Conservation (phyloP, 2,797 vertebrate genomes). For the Xyrichtys novacula region DNA sequence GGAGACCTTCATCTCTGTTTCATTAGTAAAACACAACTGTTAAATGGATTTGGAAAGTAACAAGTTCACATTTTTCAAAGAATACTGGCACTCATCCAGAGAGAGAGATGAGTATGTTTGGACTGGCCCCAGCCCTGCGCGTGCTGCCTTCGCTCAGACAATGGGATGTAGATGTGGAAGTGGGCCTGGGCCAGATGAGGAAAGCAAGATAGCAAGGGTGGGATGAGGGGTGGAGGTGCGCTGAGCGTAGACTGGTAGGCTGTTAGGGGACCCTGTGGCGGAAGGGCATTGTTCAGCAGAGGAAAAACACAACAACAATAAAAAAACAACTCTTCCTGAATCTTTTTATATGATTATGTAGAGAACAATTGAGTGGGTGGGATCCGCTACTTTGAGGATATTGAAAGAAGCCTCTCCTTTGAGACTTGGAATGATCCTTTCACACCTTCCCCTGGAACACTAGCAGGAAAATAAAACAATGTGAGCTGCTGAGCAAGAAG, state of each 20-base stretch:
- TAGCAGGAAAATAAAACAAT: slow-evolving; percentile 86
- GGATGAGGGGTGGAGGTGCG: slow-evolving; percentile 83
- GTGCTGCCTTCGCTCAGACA: slow-evolving; percentile 85
- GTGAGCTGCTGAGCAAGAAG: slow-evolving; percentile 79
- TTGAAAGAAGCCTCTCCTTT: slow-evolving; percentile 83
- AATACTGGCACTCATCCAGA: slow-evolving; percentile 81
- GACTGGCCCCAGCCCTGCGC: slow-evolving; percentile 82
- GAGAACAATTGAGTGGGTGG: slow-evolving; percentile 85
- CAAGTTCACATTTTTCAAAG: slow-evolving; percentile 75
- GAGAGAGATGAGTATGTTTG: slow-evolving; percentile 83
- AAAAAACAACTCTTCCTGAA: slow-evolving; percentile 85
- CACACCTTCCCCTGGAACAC: slow-evolving; percentile 85
- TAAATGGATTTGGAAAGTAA: slow-evolving; percentile 76
- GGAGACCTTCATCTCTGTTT: slow-evolving; percentile 42
- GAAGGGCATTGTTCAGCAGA: slow-evolving; percentile 87
- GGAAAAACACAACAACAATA: slow-evolving; percentile 89
- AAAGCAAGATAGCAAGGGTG: slow-evolving; percentile 84
- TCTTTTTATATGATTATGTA: slow-evolving; percentile 87
- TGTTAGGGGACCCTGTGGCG: slow-evolving; percentile 85
- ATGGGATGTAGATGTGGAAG: slow-evolving; percentile 86
- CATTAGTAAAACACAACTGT: slow-evolving; percentile 60
- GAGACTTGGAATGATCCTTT: slow-evolving; percentile 85
- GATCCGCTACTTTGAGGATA: slow-evolving; percentile 84
- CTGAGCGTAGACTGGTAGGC: slow-evolving; percentile 77
- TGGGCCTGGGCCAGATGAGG: slow-evolving; percentile 85